These are phyloP conservation scores for Ceratina calcarata DNA, from an alignment of 1,140 invertebrate species.

Conservation along the genomic window DNA sequence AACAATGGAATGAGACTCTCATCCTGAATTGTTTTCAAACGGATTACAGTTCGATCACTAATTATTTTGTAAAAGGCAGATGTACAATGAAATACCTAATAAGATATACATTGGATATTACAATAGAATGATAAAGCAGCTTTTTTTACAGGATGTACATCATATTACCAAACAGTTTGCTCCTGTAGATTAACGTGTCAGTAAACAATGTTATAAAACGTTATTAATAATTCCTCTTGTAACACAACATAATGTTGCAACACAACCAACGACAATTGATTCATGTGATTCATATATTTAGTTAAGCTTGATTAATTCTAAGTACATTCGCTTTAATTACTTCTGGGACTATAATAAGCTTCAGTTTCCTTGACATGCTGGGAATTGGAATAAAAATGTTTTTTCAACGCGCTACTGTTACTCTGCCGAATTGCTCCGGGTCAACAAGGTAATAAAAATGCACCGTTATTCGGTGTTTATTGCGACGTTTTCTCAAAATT, in stretches of 20 bases:
- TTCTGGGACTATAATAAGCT: background rate
- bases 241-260: background rate
- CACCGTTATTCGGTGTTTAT: conserved; percentile 43
- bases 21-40: too few relatives aligned
- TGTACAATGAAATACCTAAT: too few relatives aligned
- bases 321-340: background rate
- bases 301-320: background rate
- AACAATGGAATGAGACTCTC: background rate
- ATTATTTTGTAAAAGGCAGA: too few relatives aligned
- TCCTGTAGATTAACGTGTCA: background rate
- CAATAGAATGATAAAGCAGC: too few relatives aligned
- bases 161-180: background rate
- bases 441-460: conserved; percentile 55
- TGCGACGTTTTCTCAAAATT: conserved; percentile 38
- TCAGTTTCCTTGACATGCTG: too few relatives aligned
- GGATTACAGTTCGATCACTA: background rate
- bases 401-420: background rate
- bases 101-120: too few relatives aligned
- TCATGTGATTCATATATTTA: too few relatives aligned
- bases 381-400: background rate
- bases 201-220: background rate
- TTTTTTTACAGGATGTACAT: background rate
- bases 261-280: background rate
- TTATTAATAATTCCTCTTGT: background rate
- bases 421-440: conserved; percentile 50